These are phyloP conservation scores for Eupeodes latifasciatus DNA, from an alignment of 2,888 invertebrate species.

Conservation along the genomic window DNA sequence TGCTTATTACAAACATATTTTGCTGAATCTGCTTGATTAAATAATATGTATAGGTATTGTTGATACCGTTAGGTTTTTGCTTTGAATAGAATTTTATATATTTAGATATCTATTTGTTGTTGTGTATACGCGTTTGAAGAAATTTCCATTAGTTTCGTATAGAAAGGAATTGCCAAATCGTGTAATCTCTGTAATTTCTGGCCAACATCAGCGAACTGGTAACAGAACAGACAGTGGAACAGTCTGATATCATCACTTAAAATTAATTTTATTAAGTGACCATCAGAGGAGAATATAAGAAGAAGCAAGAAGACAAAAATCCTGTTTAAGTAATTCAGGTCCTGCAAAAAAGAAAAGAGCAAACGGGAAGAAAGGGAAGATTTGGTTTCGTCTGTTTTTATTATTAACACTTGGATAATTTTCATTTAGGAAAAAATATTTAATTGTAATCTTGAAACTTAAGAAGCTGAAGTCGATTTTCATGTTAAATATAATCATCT, in stretches of 20 bases:
- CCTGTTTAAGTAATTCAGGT: not conserved
- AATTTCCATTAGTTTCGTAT: slow-evolving; percentile 16
- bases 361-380: not conserved
- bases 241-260: slow-evolving; percentile 41
- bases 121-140: not conserved
- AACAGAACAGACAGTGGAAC: not conserved
- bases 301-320: not conserved
- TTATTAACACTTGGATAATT: slow-evolving; percentile 18
- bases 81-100: slow-evolving; percentile 52
- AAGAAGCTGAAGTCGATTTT: not conserved
- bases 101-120: slow-evolving; percentile 24
- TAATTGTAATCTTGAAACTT: not conserved
- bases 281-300: not conserved
- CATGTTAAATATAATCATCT: not conserved
- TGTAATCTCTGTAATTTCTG: slow-evolving; percentile 33
- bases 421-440: not conserved
- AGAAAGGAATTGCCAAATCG: slow-evolving; percentile 37
- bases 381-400: slow-evolving; percentile 6
- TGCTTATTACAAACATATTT: not conserved
- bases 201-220: not conserved
- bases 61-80: not conserved
- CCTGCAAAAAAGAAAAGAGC: not conserved
- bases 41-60: not conserved
- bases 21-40: slow-evolving; percentile 46
- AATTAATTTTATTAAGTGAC: slow-evolving; percentile 66